Evolutionary conservation across 2,888 invertebrate species (phyloP).

Genomic region (Volucella zonaria): DNA sequence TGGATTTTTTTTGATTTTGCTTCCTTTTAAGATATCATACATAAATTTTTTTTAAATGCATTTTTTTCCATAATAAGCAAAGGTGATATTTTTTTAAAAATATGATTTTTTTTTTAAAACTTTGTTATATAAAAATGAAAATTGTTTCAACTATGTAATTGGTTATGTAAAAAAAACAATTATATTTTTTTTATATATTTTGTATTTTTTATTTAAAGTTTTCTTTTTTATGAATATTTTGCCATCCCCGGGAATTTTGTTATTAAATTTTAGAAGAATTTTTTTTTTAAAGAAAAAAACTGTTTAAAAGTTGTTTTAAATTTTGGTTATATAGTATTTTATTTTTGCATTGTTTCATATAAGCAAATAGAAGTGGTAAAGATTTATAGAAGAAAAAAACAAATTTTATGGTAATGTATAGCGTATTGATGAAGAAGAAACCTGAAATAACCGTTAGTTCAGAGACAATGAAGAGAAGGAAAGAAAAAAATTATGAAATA

Average conservation of each 20-base stretch:
- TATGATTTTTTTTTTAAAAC: conserved; percentile 62
- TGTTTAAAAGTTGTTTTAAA: conserved; percentile 56
- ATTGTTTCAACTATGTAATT: conserved; percentile 51
- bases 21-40: conserved; percentile 9
- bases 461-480: conserved; percentile 39
- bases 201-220: conserved; percentile 33
- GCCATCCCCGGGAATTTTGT: conserved; percentile 57
- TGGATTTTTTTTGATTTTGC: conserved; percentile 6
- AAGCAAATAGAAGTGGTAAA: conserved; percentile 22
- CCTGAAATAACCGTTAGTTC: conserved; percentile 54
- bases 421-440: conserved; percentile 56
- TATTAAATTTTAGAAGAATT: conserved; percentile 50
- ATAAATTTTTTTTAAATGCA: conserved; percentile 33
- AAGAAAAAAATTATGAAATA: conserved; percentile 18
- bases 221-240: conserved; percentile 47
- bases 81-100: conserved; percentile 70
- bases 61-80: conserved; percentile 50
- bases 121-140: conserved; percentile 63
- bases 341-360: conserved; percentile 48
- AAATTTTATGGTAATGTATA: conserved; percentile 47
- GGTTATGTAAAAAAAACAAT: conserved; percentile 58
- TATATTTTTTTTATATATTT: conserved; percentile 44
- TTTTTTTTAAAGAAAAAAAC: conserved; percentile 2
- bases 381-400: not conserved
- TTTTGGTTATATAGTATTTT: conserved; percentile 33